These are phyloP conservation scores for Drosophila lacertosa DNA, from an alignment of 1,140 invertebrate species.

Conservation along the genomic window DNA sequence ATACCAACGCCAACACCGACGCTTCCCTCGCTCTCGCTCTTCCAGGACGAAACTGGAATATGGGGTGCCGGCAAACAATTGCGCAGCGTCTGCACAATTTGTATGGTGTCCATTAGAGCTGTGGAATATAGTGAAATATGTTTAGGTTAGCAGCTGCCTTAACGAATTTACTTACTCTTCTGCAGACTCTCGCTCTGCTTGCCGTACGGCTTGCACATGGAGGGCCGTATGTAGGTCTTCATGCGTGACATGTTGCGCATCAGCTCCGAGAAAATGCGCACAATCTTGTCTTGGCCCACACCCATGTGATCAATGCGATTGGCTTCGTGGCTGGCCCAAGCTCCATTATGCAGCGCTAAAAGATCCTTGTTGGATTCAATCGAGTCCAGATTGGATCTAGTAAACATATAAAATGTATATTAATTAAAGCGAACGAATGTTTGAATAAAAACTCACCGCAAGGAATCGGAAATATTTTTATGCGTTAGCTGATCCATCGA, in stretches of 20 bases:
- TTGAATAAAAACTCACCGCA: slow-evolving; percentile 56
- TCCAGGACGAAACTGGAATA: slow-evolving; percentile 94
- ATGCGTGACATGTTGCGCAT: slow-evolving; percentile 94
- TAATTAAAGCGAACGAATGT: neutral
- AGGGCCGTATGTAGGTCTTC: slow-evolving; percentile 92
- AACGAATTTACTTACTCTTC: slow-evolving; percentile 88
- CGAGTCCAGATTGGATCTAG: slow-evolving; percentile 77
- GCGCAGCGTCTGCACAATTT: slow-evolving; percentile 91
- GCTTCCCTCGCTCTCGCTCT: slow-evolving; percentile 87
- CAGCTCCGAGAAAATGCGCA: slow-evolving; percentile 91
- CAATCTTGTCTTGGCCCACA: slow-evolving; percentile 91
- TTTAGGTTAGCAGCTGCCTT: neutral
- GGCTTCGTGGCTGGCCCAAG: slow-evolving; percentile 85
- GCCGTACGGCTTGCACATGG: slow-evolving; percentile 95
- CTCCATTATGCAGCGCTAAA: slow-evolving; percentile 88
- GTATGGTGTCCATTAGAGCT: slow-evolving; percentile 93
- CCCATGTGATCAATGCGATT: slow-evolving; percentile 66
- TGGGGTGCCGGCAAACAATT: slow-evolving; percentile 93
- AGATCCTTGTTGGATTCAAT: slow-evolving; percentile 87
- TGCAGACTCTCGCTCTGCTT: slow-evolving; percentile 94
- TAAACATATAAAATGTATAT: neutral
- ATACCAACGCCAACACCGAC: slow-evolving; percentile 47
- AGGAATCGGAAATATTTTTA: slow-evolving; percentile 69
- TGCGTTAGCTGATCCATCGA: slow-evolving; percentile 71
- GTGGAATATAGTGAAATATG: neutral